Evolutionary conservation across 2,888 invertebrate species (phyloP), one percentile per base, ranked within the genome.

Genomic region (Eupithecia centaureata): DNA sequence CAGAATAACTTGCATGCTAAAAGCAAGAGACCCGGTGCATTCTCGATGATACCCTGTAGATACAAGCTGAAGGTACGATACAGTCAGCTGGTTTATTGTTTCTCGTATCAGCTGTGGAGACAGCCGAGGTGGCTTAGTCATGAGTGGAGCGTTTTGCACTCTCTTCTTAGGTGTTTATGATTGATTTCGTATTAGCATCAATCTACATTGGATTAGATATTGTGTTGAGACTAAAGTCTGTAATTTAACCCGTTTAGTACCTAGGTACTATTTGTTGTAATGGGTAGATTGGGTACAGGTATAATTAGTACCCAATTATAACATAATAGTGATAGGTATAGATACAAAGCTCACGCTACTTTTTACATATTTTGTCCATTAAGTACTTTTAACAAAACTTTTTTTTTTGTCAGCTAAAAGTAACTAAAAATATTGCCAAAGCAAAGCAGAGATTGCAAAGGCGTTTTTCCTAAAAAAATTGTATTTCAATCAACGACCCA

Each of bases 21-120:
- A n/a, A 33, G 33, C 25, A 56, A 18, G 56, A 54, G 54, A 54
- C 54, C 54, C 54, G 51, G 51, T 51, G 47, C 35, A 38, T n/a
- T 7, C 42, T 63, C 54, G 27, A 32, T 42, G 30, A 35, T 22
- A 28, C 30, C 15, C n/a, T 22, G 61, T 57, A 59, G 57, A 27
- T 56, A 30, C 27, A 28, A 30, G n/a, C 28, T 54, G 27, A 15
- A 38, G 28, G 32, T 61, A 61, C 57, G 73, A 57, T 70, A 33
- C 70, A 74, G 70, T 63, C 73, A 61, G 74, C 60, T 71, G 77
- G 77, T 81, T 79, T 80, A 82, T 81, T 81, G 81, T 82, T 73
- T 76, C 73, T 77, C 76, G 76, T 79, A 82, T 82, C 80, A 77
- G 75, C 73, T 71, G 59, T 56, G 72, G 64, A 66, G 75, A 71